These are phyloP conservation scores for Bembecia ichneumoniformis DNA, from an alignment of 2,888 invertebrate species.

Conservation along the genomic window DNA sequence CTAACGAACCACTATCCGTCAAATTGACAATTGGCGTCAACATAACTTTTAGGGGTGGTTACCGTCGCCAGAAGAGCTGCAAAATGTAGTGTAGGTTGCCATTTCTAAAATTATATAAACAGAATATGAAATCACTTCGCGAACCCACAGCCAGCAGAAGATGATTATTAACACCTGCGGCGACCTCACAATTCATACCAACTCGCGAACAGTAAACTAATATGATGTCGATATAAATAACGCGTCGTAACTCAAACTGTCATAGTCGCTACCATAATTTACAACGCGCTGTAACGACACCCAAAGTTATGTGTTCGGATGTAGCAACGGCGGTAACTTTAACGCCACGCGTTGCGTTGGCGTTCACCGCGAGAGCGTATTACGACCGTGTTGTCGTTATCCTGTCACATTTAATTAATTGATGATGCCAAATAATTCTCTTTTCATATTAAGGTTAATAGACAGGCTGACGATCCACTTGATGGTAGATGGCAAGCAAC, in stretches of 20 bases:
- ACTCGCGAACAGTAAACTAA: not conserved
- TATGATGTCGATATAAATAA: not conserved
- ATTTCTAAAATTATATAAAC: not conserved
- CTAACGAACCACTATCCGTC: too few species aligned
- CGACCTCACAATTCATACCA: not conserved
- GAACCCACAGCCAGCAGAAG: too few species aligned
- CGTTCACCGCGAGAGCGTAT: not conserved
- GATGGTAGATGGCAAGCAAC: too few species aligned
- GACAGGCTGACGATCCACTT: too few species aligned
- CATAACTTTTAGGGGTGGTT: too few species aligned
- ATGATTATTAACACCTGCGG: not conserved
- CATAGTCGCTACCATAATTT: conserved; percentile 2
- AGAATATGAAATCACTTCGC: not conserved
- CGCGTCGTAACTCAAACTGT: conserved; percentile 3
- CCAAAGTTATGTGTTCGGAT: not conserved
- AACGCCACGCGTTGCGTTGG: not conserved
- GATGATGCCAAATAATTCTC: too few species aligned
- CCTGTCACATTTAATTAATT: too few species aligned
- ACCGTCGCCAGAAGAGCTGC: too few species aligned
- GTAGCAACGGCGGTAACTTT: not conserved
- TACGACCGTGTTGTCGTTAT: not conserved
- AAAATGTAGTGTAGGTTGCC: not conserved
- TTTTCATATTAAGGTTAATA: too few species aligned
- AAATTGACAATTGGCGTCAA: too few species aligned
- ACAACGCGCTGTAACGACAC: conserved; percentile 1